Base-by-base conservation (phyloP, 2,113 vertebrate genomes). In the Lontra canadensis region DNA sequence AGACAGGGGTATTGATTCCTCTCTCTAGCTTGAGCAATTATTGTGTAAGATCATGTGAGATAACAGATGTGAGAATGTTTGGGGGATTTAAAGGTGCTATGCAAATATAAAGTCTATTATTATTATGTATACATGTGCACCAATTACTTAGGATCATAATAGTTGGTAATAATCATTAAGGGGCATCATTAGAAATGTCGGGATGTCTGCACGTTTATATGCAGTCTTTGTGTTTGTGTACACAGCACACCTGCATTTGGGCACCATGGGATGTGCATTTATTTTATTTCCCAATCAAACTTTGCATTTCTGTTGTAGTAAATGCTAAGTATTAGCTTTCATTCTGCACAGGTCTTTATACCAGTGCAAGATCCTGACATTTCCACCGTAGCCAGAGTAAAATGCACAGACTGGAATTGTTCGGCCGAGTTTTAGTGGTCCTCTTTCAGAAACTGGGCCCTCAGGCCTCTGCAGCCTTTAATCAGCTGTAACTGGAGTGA, bases 401-500 rank as follows among this genome's bases (percentile, higher is more conserved):
- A 96, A 90, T 0, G 6, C 0, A 12, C 82, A 89, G 95, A 21
- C 91, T 98, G 65, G 59, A 93, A 97, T 63, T 25, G 95, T 76
- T 97, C 49, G 25, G 90, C 88, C 3, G 71, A 97, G 97, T 97
- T 96, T 96, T 92, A 96, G 95, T 63, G 95, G 96, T 97, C 96
- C 39, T 97, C 73, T 63, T 96, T 93, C 79, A 0, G n/a, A 97
- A 97, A 88, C 49, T 18, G 84, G 87, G 82, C 97, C 98, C 97
- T 96, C 92, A 71, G 98, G 98, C 97, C 93, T 81, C 90, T 65
- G 88, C 97, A 98, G 97, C 96, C 95, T 98, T 98, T 98, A 98
- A 99, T 98, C 98, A 98, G 97, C 95, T 97, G 88, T 96, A 98
- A 97, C 81, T 94, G 82, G 97, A 98, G 97, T 95, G 97, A 98